Evolutionary conservation across 1,140 invertebrate genomes (phyloP).

Genomic region (Bombyx mandarina): DNA sequence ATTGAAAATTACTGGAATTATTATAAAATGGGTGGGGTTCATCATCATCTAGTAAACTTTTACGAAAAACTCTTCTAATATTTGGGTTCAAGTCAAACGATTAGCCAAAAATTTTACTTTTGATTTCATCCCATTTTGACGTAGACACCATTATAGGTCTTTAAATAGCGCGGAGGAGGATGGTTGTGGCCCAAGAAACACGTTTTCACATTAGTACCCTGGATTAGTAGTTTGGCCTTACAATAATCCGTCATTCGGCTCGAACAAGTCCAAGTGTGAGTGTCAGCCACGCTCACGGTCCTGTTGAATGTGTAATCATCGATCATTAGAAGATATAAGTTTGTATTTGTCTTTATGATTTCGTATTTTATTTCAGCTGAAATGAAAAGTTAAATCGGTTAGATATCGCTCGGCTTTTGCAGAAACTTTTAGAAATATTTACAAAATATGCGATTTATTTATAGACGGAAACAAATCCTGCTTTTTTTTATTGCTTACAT

Average conservation of each 20-base stretch:
- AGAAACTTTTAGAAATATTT: no score
- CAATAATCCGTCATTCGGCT: conserved; percentile 12
- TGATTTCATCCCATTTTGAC: conserved; percentile 10
- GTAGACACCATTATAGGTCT: conserved; percentile 12
- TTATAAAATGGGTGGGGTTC: no score
- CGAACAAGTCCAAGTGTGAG: conserved; percentile 18
- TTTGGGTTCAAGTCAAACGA: no score
- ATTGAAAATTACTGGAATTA: no score
- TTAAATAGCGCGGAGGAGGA: conserved; percentile 17
- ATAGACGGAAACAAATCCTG: no score
- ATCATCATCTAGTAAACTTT: no score
- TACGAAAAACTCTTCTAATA: no score
- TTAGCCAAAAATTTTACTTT: background rate
- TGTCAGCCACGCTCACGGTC: conserved; percentile 8
- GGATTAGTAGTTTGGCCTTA: conserved; percentile 12
- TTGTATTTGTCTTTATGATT: conserved; percentile 1
- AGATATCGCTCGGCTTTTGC: no score
- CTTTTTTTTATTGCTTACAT: no score
- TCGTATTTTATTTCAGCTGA: conserved; percentile 1
- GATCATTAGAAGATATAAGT: conserved; percentile 13
- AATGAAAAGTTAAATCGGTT: background rate
- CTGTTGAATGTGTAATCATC: conserved; percentile 18
- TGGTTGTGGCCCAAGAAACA: conserved; percentile 22
- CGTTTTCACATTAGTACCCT: conserved; percentile 5
- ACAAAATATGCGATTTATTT: no score